Percentiles rank a stretch among this genome's conserved stretches.
Conservation (phyloP, 2,888 invertebrate species). For the Latrodectus hesperus region DNA sequence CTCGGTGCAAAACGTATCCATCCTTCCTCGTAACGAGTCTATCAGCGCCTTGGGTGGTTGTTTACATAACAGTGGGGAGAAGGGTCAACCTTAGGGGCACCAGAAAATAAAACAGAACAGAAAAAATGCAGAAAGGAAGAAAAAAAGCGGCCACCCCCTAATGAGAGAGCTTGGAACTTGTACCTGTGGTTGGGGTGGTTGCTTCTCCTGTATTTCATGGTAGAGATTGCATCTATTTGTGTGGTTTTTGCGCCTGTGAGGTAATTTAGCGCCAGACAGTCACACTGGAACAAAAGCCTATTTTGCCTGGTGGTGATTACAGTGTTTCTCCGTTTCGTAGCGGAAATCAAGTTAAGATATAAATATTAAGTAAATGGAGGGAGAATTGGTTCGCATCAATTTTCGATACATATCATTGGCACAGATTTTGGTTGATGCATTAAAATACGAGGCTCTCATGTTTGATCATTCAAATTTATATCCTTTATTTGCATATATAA, state of each 20-base stretch:
- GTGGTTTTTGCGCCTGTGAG: slow-evolving; percentile 16
- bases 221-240: slow-evolving; percentile 23
- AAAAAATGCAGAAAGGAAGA: neutral
- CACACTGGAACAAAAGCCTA: neutral
- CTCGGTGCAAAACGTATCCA: slow-evolving; percentile 40
- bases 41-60: slow-evolving; percentile 64
- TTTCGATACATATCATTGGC: no score
- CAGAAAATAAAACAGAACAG: neutral
- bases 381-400: no score
- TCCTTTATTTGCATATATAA: no score
- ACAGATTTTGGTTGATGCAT: no score
- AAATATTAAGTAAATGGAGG: neutral
- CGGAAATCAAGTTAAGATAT: neutral
- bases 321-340: neutral
- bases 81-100: neutral
- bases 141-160: slow-evolving; percentile 33
- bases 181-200: slow-evolving; percentile 34
- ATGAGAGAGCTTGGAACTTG: slow-evolving; percentile 36
- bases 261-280: slow-evolving; percentile 4
- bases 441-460: no score
- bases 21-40: slow-evolving; percentile 57
- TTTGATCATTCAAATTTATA: no score
- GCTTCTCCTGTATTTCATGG: neutral
- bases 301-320: slow-evolving; percentile 6
- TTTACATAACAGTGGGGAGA: slow-evolving; percentile 46